Evolutionary conservation across 2,888 invertebrate genomes (phyloP).

Genomic region (Volucella inanis): DNA sequence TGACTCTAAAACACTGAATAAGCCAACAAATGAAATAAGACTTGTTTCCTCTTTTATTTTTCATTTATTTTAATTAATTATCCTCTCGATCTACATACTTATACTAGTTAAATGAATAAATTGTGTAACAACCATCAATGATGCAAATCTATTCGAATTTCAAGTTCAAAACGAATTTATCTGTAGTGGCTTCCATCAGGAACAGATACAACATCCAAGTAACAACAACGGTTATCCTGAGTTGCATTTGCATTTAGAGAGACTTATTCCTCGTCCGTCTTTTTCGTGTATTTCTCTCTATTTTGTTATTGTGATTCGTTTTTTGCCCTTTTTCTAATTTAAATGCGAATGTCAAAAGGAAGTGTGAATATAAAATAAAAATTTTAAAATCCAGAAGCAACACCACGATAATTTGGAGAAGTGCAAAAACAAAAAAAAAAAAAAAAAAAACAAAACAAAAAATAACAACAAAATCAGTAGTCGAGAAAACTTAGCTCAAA

Average conservation of each 20-base stretch:
- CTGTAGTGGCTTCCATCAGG: constrained; percentile 26
- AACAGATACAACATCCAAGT: constrained; percentile 39
- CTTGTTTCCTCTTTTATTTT: constrained; percentile 40
- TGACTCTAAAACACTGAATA: constrained; percentile 63
- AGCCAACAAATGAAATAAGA: constrained; percentile 42
- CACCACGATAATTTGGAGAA: constrained; percentile 1
- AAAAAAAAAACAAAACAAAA: neutral
- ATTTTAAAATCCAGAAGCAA: constrained; percentile 11
- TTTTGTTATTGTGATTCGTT: constrained; percentile 47
- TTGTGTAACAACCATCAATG: too few relatives aligned
- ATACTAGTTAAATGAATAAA: constrained; percentile 22
- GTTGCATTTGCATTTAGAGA: constrained; percentile 48
- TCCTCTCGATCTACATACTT: neutral
- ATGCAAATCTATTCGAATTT: too few relatives aligned
- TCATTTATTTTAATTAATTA: constrained; percentile 14
- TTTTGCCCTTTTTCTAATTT: constrained; percentile 6
- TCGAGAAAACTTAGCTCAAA: constrained; percentile 1
- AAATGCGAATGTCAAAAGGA: constrained; percentile 28
- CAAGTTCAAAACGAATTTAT: neutral
- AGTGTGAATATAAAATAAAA: neutral
- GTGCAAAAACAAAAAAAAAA: neutral
- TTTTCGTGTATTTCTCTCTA: constrained; percentile 46
- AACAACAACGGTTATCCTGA: constrained; percentile 49
- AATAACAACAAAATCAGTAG: neutral
- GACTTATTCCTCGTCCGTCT: constrained; percentile 45